Conservation (phyloP, 2,797 vertebrate genomes). For the Alcedo quadribrachys region DNA sequence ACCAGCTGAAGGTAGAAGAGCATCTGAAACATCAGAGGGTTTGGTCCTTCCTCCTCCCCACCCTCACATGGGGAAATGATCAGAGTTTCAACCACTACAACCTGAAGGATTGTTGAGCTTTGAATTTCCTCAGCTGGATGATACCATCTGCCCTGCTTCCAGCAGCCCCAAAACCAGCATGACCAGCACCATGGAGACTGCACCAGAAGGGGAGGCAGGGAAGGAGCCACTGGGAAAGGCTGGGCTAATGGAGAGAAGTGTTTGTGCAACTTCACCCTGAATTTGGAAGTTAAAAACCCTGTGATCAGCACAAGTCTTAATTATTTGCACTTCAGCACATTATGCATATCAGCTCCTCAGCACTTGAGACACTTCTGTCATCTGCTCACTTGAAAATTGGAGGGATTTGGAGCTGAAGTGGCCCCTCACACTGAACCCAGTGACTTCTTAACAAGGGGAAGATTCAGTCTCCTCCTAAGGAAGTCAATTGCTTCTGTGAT, state of each 20-base stretch:
- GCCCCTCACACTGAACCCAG: not conserved
- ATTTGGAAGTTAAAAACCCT: not conserved
- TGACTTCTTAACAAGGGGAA: not conserved
- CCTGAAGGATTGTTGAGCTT: constrained; percentile 15
- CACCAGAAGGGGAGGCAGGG: not conserved
- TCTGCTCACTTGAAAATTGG: not conserved
- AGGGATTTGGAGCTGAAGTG: not conserved
- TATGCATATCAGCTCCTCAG: not conserved
- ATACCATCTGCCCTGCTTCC: not conserved
- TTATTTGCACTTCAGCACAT: constrained; percentile 7
- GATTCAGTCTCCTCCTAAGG: not conserved
- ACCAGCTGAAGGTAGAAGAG: not conserved
- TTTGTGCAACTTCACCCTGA: not conserved
- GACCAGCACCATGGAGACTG: not conserved
- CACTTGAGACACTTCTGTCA: not conserved
- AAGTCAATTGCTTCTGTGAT: not conserved
- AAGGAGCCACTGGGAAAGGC: not conserved
- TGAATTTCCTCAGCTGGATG: not conserved
- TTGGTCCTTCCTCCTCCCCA: not conserved
- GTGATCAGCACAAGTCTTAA: not conserved
- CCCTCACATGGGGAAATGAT: not conserved
- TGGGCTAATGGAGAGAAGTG: not conserved
- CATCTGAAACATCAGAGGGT: not conserved
- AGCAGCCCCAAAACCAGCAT: not conserved
- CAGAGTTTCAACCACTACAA: not conserved